Conservation (phyloP, 2,888 invertebrate genomes). For the Pyrrhosoma nymphula region DNA sequence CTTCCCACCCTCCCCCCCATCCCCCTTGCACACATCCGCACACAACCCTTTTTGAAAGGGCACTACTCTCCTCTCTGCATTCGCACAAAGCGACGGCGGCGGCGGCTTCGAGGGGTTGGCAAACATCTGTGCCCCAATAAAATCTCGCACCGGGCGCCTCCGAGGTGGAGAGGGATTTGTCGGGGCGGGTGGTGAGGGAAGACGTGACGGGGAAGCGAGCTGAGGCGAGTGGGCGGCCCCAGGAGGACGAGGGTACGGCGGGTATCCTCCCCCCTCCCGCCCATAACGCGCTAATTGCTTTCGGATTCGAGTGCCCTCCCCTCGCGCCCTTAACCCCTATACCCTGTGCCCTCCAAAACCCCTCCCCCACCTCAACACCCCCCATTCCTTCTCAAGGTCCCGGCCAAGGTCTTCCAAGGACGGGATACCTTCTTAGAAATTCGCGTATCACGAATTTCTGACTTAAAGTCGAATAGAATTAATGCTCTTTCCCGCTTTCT, state of each 20-base stretch:
- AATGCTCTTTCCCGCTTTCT: too few species aligned
- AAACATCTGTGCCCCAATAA: constrained; percentile 31
- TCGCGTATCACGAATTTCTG: too few species aligned
- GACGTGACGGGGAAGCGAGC: not conserved
- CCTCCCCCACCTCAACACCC: not conserved
- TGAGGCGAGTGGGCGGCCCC: not conserved
- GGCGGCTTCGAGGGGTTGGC: constrained; percentile 20
- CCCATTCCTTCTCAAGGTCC: not conserved
- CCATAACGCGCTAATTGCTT: not conserved
- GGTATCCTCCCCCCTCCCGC: not conserved
- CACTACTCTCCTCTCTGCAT: not conserved
- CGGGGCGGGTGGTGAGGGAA: not conserved
- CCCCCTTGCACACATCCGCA: not conserved
- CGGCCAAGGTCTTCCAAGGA: not conserved
- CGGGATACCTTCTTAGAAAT: not conserved
- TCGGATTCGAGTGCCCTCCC: constrained; percentile 14
- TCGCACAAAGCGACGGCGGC: not conserved
- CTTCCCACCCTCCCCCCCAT: not conserved
- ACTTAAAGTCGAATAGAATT: too few species aligned
- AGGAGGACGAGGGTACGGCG: not conserved
- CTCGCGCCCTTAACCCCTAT: not conserved
- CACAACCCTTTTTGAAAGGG: not conserved
- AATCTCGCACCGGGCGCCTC: not conserved
- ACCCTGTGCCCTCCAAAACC: not conserved
- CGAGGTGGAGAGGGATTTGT: too few species aligned